Conservation (phyloP, 2,113 vertebrate species). For the Australoheros scitulus region DNA sequence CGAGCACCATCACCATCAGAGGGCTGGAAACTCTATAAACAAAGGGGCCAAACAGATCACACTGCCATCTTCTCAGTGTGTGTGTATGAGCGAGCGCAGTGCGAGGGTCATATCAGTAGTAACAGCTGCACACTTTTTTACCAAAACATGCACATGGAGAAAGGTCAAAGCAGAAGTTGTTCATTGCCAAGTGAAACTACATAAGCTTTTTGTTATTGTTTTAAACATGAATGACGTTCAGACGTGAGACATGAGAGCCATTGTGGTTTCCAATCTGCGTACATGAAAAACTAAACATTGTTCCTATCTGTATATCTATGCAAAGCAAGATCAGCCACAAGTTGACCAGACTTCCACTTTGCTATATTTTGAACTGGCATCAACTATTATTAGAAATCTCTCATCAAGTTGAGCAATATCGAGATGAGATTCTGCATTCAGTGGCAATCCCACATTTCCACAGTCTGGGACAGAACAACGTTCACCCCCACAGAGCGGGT, state of each 20-base stretch:
- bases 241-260: not conserved
- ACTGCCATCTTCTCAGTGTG: constrained; percentile 55
- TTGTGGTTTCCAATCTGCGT: not conserved
- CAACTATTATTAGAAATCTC: not conserved
- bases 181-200: not conserved
- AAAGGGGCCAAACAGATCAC: constrained; percentile 77
- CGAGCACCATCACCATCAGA: constrained; percentile 65
- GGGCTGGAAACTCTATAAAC: constrained; percentile 74
- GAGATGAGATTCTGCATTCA: too few relatives aligned
- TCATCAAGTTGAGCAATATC: not conserved
- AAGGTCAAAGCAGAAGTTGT: not conserved
- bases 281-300: not conserved
- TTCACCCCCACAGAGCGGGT: too few relatives aligned
- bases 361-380: not conserved
- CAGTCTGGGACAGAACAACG: too few relatives aligned
- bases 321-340: not conserved
- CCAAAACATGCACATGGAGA: not conserved
- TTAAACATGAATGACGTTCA: not conserved
- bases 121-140: constrained; percentile 11
- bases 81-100: not conserved
- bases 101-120: not conserved
- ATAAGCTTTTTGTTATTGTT: not conserved
- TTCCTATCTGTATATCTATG: not conserved
- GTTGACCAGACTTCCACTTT: not conserved
- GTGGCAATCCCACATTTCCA: too few relatives aligned